A percentile compares a stretch with the other conserved stretches of the same genome.
Evolutionary conservation across 2,797 vertebrate genomes (phyloP).

Genomic region (Pteronotus mesoamericanus): DNA sequence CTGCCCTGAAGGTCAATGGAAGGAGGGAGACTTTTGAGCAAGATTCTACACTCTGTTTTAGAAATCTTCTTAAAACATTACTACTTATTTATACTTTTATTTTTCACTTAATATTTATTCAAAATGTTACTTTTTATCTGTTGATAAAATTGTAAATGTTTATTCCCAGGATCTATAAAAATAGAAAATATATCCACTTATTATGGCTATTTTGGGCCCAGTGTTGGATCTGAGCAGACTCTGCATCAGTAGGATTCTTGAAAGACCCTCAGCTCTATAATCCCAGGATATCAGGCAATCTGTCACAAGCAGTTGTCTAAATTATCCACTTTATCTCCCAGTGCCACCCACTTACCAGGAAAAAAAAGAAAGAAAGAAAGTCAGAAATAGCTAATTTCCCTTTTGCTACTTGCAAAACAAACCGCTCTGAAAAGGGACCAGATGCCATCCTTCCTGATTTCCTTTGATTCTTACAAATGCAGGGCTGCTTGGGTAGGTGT

Average conservation of each 20-base stretch:
- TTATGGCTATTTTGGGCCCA: neutral
- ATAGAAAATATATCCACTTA: neutral
- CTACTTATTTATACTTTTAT: neutral
- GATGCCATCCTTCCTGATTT: neutral
- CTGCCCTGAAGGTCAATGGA: neutral
- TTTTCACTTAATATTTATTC: neutral
- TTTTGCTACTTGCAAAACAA: conserved; percentile 24
- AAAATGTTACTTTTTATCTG: neutral
- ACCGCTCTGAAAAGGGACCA: neutral
- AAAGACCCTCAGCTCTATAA: neutral
- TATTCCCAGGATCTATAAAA: neutral
- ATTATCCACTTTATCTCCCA: neutral
- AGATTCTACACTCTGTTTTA: neutral
- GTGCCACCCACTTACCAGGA: neutral
- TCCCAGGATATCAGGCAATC: neutral
- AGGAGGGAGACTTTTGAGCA: neutral
- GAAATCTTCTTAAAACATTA: neutral
- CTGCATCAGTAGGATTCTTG: neutral
- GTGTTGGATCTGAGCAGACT: neutral
- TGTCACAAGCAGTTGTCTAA: neutral
- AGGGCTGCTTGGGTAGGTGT: neutral
- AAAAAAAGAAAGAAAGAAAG: neutral
- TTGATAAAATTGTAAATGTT: neutral
- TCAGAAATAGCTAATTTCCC: neutral
- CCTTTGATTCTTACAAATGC: neutral